phyloP scores from a whole-genome alignment of 2,888 invertebrate genomes.

The Cetonia aurata region DNA sequence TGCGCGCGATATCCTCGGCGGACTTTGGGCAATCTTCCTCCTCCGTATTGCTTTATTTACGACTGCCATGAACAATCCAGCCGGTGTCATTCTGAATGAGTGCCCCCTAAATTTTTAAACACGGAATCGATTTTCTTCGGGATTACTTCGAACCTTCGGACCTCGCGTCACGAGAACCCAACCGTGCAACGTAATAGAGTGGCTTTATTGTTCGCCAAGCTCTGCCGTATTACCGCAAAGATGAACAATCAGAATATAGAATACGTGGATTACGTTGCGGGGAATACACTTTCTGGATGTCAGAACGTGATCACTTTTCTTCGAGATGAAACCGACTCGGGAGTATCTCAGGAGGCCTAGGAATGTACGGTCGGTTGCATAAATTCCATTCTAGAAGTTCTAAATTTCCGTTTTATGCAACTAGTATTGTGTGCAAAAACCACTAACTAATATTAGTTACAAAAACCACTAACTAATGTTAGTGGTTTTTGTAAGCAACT shows the following conservation, averaged over 20 bases:
- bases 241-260: not conserved
- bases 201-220: not conserved
- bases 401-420: too few species aligned
- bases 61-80: not conserved
- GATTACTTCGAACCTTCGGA: not conserved
- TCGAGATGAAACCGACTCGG: too few species aligned
- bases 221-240: not conserved
- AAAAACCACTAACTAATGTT: too few species aligned
- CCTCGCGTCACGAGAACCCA: not conserved
- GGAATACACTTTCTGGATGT: too few species aligned
- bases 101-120: constrained; percentile 13
- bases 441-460: too few species aligned
- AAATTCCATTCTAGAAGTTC: too few species aligned
- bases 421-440: too few species aligned
- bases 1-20: not conserved
- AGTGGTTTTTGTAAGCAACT: too few species aligned
- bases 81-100: not conserved
- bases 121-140: constrained; percentile 1
- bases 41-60: constrained; percentile 16
- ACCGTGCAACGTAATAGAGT: not conserved
- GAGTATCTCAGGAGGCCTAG: too few species aligned
- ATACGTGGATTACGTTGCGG: too few species aligned
- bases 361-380: too few species aligned
- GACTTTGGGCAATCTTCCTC: constrained; percentile 3
- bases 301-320: not conserved